Evolutionary conservation across 2,113 vertebrate species (phyloP), one percentile per base, ranked within the genome.

Genomic region (Oenanthe melanoleuca): DNA sequence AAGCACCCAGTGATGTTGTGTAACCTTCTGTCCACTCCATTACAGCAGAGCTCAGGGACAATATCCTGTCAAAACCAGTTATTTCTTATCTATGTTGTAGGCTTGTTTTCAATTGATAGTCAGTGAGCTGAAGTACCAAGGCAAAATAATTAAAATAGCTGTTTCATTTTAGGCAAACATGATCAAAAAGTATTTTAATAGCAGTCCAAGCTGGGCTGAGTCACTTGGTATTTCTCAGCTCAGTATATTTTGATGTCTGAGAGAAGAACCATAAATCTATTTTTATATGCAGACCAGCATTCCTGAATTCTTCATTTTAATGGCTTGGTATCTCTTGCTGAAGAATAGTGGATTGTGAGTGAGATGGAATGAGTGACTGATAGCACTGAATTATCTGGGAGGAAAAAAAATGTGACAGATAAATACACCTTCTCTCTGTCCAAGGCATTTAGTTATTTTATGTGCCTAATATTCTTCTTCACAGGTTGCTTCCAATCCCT

Each of bases 141-240:
- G 60, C 73, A 86, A 94, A 95, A 67, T 91, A 90, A 92, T 91
- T 97, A 50, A 96, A 95, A 93, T 95, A 88, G n/a, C 42, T 66
- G 56, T 64, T 86, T 81, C n/a, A 42, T 82, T 84, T 90, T 45
- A 82, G 60, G 37, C 71, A 86, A 88, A 87, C 66, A 47, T 63
- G 40, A 85, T 95, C 72, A 71, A 47, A 79, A 96, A 88, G 42
- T 79, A 71, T 88, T 83, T 92, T 84, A 92, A 87, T 95, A 97
- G 73, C 44, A 90, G 50, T 83, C 86, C 33, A 88, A 77, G 77
- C 64, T 77, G 94, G 96, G 66, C 77, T 95, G 89, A 96, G 88
- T 96, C 94, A 96, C 75, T 95, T 95, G 60, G 52, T 78, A 47
- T 94, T 97, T 96, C 53, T 96, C 61, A 52, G 73, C 31, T 81